phyloP scores from a whole-genome alignment of 2,797 vertebrate species.

The Cyprinella venusta region DNA sequence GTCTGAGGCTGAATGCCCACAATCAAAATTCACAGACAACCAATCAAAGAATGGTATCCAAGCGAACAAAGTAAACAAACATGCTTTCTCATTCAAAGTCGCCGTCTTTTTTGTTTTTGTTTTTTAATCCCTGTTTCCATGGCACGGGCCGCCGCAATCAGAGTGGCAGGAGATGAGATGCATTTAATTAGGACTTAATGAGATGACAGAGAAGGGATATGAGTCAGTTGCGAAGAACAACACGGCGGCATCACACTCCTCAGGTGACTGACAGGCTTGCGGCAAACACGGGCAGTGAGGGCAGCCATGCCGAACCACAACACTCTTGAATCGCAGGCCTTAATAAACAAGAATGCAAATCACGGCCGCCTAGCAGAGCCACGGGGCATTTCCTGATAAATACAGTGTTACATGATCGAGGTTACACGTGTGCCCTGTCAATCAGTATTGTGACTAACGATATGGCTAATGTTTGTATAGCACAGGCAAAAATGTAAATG shows the following conservation, averaged over 20 bases:
- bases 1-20: constrained; percentile 27
- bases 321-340: background rate
- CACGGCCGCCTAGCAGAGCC: background rate
- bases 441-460: constrained; percentile 6
- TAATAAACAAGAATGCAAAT: constrained; percentile 27
- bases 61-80: constrained; percentile 28
- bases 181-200: constrained; percentile 65
- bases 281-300: constrained; percentile 10
- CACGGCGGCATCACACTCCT: constrained; percentile 26
- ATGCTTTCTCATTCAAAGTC: background rate
- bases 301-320: constrained; percentile 22
- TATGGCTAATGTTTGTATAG: constrained; percentile 1
- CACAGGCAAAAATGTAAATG: background rate
- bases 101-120: background rate
- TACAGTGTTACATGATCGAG: background rate
- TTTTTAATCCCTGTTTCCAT: constrained; percentile 37
- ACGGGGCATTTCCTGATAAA: background rate
- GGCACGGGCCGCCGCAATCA: constrained; percentile 33
- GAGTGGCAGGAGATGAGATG: constrained; percentile 54
- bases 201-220: constrained; percentile 54
- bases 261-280: constrained; percentile 40
- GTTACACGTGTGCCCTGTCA: constrained; percentile 28
- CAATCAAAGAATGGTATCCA: constrained; percentile 28
- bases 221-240: constrained; percentile 45
- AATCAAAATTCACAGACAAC: constrained; percentile 19